Evolutionary conservation across 2,888 invertebrate genomes (phyloP), one percentile per base, ranked within the genome.

Genomic region (Oscheius sp.): DNA sequence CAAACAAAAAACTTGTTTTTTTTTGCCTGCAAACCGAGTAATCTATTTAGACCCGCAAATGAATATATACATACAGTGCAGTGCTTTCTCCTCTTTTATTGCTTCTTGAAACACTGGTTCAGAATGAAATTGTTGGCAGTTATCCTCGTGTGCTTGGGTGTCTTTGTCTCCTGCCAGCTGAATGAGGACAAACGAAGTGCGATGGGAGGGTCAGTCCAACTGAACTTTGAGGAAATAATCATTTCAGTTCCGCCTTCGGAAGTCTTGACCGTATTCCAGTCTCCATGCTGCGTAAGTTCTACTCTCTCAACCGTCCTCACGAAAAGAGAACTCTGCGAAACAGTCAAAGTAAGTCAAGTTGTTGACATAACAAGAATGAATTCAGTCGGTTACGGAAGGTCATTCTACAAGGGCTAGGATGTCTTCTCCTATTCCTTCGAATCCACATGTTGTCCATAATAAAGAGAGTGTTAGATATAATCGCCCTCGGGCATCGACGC

Each of bases 331-430:
- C 55, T 21, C 68, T 68, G 13, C 11, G 68, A 29, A 68, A 68
- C 55, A 68, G 35, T 37, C 55, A 68, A 29, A 55, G 68, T 68
- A 10, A 55, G 68, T 53, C 37, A n/a, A 37, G 21, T 37, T 42
- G 35, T 62, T n/a, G 7, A n/a, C 32, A 11, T 32, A 11, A 13
- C 33, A 10, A 58, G n/a, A 58, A 5, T 32, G 2, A n/a, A 35
- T 68, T 53, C 68, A 68, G 68, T 68, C 29, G 68, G 68, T 42
- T 68, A 55, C 42, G 68, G 68, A 11, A 53, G 68, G 51, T 68
- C 68, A 1, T 68, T 68, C 55, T 68, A 29, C 35, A 68, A 55
- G 68, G 68, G 68, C 13, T 68, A 68, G 32, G 48, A 11, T n/a
- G 63, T 21, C n/a, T 3, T 42, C 42, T 42, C 7, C 42, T 42